Conservation (phyloP, 2,797 vertebrate genomes). For the Arctocebus calabarensis region DNA sequence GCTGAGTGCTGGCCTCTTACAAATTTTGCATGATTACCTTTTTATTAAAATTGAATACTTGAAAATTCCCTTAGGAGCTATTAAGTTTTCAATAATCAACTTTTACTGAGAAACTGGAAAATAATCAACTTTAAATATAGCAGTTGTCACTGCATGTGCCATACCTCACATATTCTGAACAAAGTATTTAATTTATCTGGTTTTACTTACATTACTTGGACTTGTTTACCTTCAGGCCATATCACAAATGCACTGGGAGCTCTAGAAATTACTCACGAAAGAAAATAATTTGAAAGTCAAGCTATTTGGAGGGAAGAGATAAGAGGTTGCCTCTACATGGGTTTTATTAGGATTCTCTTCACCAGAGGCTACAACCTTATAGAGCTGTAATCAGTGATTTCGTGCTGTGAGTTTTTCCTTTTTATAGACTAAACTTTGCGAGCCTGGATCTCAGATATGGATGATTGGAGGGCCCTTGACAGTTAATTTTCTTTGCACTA, state of each 20-base stretch:
- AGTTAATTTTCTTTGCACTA: background rate
- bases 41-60: conserved; percentile 24
- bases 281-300: conserved; percentile 36
- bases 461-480: background rate
- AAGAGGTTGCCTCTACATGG: conserved; percentile 9
- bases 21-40: conserved; percentile 32
- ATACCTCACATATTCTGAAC: conserved; percentile 15
- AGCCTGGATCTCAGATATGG: background rate
- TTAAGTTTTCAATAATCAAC: background rate
- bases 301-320: conserved; percentile 14
- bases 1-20: background rate
- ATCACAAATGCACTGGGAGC: background rate
- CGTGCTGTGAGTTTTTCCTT: background rate
- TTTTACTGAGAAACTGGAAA: background rate
- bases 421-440: background rate
- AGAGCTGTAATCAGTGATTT: background rate
- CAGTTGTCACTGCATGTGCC: background rate
- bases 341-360: conserved; percentile 41
- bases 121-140: conserved; percentile 17
- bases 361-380: background rate
- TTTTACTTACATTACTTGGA: conserved; percentile 31
- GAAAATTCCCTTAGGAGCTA: background rate
- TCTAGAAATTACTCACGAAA: conserved; percentile 31
- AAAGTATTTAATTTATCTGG: conserved; percentile 35
- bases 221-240: background rate